Base-by-base conservation (phyloP, 2,113 vertebrate genomes). In the Myotis yumanensis region DNA sequence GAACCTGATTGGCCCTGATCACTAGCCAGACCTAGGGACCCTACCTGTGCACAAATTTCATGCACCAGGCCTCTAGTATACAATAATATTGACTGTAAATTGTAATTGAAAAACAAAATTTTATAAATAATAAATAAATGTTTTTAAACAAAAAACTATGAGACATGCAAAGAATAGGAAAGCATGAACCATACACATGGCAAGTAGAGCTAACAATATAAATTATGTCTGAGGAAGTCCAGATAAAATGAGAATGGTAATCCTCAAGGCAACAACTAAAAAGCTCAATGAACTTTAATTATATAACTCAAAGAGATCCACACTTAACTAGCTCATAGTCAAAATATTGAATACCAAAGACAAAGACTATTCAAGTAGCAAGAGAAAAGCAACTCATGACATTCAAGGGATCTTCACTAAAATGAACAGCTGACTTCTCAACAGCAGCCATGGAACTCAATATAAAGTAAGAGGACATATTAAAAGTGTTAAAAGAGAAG, bases 341-440 rank as follows among this genome's bases (percentile, higher is more conserved):
- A 86, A 90, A 79, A 86, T 72, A 46, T 52, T 37, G 25, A 82
- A 82, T 62, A 83, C 23, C 40, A 83, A 40, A 66, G 8, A 84
- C 14, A 37, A 86, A 71, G 25, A 72, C 37, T 82, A 90, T 20
- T 82, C 20, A 90, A 73, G 57, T 59, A 64, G 35, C 35, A 88
- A 82, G 46, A 89, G 54, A 40, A 66, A 66, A 89, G 52, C 43
- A 75, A 64, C 5, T 48, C 17, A 89, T 43, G 43, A 66, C 30
- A 93, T 73, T 52, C n/a, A 93, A 87, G 46, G 25, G 25, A 72
- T 25, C n/a, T 10, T 73, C 85, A 73, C 62, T 82, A 81, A 88
- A 88, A 88, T 73, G 16, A 22, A 40, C 10, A n/a, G 66, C 54
- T 88, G 64, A 66, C n/a, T 88, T 81, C 35, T 88, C 35, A 93